Evolutionary conservation across 2,113 vertebrate genomes (phyloP), one percentile per base, ranked within the genome.

Genomic region (Meles meles): DNA sequence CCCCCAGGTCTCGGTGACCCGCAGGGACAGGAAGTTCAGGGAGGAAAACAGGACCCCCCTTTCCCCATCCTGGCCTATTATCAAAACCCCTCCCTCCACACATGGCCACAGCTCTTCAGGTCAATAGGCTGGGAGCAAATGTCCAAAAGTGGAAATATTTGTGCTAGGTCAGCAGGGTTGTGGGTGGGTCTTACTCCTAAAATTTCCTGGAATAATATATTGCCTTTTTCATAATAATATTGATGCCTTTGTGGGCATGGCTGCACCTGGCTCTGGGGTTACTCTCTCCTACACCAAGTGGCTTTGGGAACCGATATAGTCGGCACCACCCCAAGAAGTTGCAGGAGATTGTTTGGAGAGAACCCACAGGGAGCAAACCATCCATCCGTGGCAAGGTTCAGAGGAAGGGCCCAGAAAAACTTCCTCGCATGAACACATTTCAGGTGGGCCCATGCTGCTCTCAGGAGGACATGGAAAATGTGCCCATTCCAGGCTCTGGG

Each of bases 81-180:
- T 6, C 79, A 44, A 17, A 29, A n/a, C 2, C 8, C 37, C 37
- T 12, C 34, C 57, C 13, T 31, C 7, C 39, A 42, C 55, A 67
- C 0, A 2, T 8, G 7, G 25, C 25, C 79, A n/a, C 5, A 17
- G 0, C 0, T 17, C 81, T 59, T 61, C 59, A 21, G 44, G 80
- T 79, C 47, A 18, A n/a, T 55, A 76, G 63, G 61, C 74, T 27
- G 52, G 52, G 65, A 79, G 59, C 59, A 52, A 17, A 57, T 74
- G 44, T 18, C 97, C 94, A 57, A 72, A 96, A 59, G 74, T 83
- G 94, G 90, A 89, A 86, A 91, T 87, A 42, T 95, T 23, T 83
- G 23, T 74, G 34, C 34, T 57, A 79, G 59, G 20, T 85, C 23
- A n/a, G 21, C 83, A n/a, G 80, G 42, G 59, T 3, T 44, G 9